Evolutionary conservation across 2,113 vertebrate species (phyloP), one percentile per base, ranked within the genome.

Genomic region (Sapayoa aenigma): DNA sequence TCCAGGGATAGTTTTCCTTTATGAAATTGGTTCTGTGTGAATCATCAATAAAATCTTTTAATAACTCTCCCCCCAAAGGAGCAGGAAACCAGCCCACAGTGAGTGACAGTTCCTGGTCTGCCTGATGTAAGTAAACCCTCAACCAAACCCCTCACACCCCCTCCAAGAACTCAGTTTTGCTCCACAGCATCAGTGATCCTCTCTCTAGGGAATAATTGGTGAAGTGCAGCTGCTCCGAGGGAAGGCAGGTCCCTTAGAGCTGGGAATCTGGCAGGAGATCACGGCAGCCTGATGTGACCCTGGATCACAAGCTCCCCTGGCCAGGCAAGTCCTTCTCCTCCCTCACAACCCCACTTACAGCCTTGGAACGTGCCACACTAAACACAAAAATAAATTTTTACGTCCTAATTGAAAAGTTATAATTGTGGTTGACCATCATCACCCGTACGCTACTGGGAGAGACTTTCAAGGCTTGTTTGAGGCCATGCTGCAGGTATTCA

Each of bases 1-100:
- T 4, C 25, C 35, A 22, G 62, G 63, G 20, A 31, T 50, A 46
- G 62, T 27, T 79, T n/a, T 75, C 23, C 47, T 50, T 67, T 16
- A 23, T 6, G 12, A 3, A 67, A 23, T 0, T 4, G 10, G 12
- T 33, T 35, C 19, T 14, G 1, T 0, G 2, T 3, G 28, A 31
- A 17, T 11, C 18, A 9, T 2, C 42, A 42, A 42, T 30, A 23
- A 2, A 4, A 15, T 13, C 25, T n/a, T 65, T 31, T 9, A 20
- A 7, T 13, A 24, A n/a, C 37, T 30, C 6, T 30, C 13, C 9
- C 49, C 10, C 2, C 5, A 68, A 5, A 25, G 5, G 41, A 30
- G 41, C 77, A 46, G 44, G 44, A 46, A 46, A 46, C 9, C 44
- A 19, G 44, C 44, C 44, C 44, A 46, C n/a, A 35, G 56, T 19